phyloP scores from a whole-genome alignment of 1,140 invertebrate species.

The Diorhabda carinulata region DNA sequence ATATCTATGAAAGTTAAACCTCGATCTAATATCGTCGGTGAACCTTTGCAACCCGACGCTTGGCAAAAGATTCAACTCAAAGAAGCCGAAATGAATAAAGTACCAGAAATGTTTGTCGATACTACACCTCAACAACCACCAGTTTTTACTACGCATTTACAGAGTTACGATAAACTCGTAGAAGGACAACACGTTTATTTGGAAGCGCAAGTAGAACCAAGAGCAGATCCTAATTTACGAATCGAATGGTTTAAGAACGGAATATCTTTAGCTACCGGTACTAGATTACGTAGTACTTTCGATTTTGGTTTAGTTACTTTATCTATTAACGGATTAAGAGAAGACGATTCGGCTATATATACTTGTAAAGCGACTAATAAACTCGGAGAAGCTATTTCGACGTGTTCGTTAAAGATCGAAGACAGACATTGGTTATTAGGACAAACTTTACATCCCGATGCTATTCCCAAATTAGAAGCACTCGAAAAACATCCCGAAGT shows the following conservation, averaged over 20 bases:
- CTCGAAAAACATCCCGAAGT: constrained; percentile 73
- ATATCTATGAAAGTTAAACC: constrained; percentile 83
- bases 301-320: constrained; percentile 92
- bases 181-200: constrained; percentile 90
- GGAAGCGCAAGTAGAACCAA: constrained; percentile 93
- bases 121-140: constrained; percentile 78
- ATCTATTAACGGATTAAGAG: constrained; percentile 79
- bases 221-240: constrained; percentile 87
- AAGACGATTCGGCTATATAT: constrained; percentile 90
- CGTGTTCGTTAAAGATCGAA: constrained; percentile 84
- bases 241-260: constrained; percentile 94
- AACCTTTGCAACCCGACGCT: constrained; percentile 78
- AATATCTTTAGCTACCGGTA: constrained; percentile 75
- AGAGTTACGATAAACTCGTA: constrained; percentile 77
- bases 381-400: constrained; percentile 87
- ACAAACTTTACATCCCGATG: constrained; percentile 87
- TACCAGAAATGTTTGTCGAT: constrained; percentile 80
- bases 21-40: constrained; percentile 71
- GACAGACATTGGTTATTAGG: constrained; percentile 82
- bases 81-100: constrained; percentile 83
- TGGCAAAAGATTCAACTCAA: constrained; percentile 87
- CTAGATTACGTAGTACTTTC: constrained; percentile 81
- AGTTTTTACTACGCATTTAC: constrained; percentile 86
- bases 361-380: constrained; percentile 89
- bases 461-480: constrained; percentile 78